phyloP scores from a whole-genome alignment of 2,797 vertebrate genomes.

The Poecile montanus region DNA sequence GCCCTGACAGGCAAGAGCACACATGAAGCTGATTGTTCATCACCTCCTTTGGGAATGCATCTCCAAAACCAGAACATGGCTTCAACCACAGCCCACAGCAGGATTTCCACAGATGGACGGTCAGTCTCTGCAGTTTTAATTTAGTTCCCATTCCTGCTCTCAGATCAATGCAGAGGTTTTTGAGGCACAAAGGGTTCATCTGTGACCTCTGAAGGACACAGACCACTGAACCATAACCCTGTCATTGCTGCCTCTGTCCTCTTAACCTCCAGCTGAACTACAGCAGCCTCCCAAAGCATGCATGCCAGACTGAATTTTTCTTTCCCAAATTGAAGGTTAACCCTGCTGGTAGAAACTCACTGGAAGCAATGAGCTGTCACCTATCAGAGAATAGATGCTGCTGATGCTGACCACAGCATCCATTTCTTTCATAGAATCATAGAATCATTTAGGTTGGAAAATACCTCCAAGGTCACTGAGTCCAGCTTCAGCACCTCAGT shows the following conservation, averaged over 20 bases:
- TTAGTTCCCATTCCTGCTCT: background rate
- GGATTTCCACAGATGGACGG: background rate
- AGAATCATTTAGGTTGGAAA: background rate
- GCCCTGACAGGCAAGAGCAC: background rate
- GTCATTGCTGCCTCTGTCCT: background rate
- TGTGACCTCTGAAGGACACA: background rate
- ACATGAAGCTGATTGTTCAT: background rate
- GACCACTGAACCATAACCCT: background rate
- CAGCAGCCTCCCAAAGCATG: background rate
- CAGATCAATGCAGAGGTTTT: background rate
- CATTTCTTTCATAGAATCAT: background rate
- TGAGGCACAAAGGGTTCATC: background rate
- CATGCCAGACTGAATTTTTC: background rate
- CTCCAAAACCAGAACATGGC: background rate
- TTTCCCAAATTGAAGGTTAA: background rate
- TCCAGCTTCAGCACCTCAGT: background rate
- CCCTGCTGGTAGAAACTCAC: background rate
- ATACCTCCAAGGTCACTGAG: background rate
- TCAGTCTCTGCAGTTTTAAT: background rate
- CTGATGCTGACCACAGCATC: background rate
- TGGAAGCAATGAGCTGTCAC: slow-evolving; percentile 19
- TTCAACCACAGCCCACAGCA: background rate
- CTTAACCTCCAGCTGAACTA: slow-evolving; percentile 30
- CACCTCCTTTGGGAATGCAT: background rate
- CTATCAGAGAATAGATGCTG: background rate